Percentiles rank a stretch among this genome's conserved stretches.
Conservation (phyloP, 92 coral and sea anemone genomes). For the Porites cylindrica region DNA sequence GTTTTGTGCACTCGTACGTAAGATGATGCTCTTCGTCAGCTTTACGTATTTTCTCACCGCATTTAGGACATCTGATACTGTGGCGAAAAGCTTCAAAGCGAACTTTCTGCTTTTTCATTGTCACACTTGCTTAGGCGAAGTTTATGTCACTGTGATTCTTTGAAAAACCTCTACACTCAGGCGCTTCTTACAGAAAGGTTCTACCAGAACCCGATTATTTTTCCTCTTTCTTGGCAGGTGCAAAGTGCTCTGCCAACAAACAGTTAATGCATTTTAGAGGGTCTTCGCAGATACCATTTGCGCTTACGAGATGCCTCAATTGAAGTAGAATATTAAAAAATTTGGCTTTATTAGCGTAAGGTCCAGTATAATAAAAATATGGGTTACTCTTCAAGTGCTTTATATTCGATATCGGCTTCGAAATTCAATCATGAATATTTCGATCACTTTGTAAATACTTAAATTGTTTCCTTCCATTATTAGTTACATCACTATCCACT, state of each 20-base stretch:
- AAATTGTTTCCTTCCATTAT: neutral
- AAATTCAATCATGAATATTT: neutral
- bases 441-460: neutral
- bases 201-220: too few relatives aligned
- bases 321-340: neutral
- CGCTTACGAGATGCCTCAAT: neutral
- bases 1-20: neutral
- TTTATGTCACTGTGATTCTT: neutral
- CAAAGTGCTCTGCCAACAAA: too few relatives aligned
- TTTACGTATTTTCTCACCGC: neutral
- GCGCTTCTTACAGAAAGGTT: too few relatives aligned
- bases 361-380: neutral
- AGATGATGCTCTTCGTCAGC: neutral
- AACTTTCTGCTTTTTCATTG: neutral
- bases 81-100: neutral
- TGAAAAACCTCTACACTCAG: too few relatives aligned
- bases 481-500: neutral
- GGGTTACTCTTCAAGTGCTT: neutral
- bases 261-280: too few relatives aligned
- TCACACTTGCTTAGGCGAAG: neutral
- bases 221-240: too few relatives aligned
- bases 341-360: neutral
- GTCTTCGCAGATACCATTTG: neutral
- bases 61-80: neutral
- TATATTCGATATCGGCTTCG: neutral